A percentile compares a stretch with the other conserved stretches of the same genome.
phyloP scores from a whole-genome alignment of 1,140 invertebrate species.

The Cyclargus thomasi region DNA sequence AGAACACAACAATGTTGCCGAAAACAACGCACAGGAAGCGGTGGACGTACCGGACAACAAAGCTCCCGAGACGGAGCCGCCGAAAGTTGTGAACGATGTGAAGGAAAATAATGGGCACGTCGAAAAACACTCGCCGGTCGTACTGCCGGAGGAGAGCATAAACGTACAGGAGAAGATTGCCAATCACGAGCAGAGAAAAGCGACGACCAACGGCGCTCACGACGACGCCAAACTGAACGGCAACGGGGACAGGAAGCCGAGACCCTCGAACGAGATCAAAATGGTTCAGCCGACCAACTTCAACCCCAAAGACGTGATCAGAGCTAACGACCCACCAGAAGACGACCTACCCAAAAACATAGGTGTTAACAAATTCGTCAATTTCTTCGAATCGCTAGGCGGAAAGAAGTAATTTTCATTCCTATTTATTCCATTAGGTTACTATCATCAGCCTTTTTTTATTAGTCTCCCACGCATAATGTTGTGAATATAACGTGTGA shows the following conservation, averaged over 20 bases:
- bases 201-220: slow-evolving; percentile 21
- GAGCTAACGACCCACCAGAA: slow-evolving; percentile 65
- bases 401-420: slow-evolving; percentile 52
- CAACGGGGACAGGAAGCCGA: slow-evolving; percentile 37
- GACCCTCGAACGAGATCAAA: slow-evolving; percentile 64
- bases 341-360: slow-evolving; percentile 70
- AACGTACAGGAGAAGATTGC: slow-evolving; percentile 25
- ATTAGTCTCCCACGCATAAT: neutral
- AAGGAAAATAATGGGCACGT: neutral
- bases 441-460: neutral
- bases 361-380: slow-evolving; percentile 67
- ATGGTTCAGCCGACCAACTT: slow-evolving; percentile 53
- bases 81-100: neutral
- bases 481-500: neutral
- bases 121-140: neutral
- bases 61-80: neutral
- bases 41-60: slow-evolving; percentile 20
- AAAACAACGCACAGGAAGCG: slow-evolving; percentile 11
- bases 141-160: neutral
- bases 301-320: slow-evolving; percentile 57
- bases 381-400: slow-evolving; percentile 67
- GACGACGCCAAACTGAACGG: slow-evolving; percentile 35
- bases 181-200: slow-evolving; percentile 21
- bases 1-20: slow-evolving; percentile 9
- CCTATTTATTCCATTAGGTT: slow-evolving; percentile 6